Evolutionary conservation across 2,888 invertebrate genomes (phyloP), one percentile per base, ranked within the genome.

Genomic region (Teleiodes luculella): DNA sequence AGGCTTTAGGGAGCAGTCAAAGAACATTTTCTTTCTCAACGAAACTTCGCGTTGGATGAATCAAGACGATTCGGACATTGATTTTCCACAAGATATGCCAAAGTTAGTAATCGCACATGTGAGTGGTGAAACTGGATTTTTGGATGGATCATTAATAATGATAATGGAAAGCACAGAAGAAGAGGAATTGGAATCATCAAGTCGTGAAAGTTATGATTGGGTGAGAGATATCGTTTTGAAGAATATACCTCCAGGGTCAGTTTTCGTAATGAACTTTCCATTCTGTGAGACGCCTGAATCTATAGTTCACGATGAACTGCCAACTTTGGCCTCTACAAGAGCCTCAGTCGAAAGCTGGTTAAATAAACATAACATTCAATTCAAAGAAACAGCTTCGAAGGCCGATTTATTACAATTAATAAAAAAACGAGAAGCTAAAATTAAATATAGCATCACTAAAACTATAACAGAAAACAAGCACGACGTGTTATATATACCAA

Each of bases 381-480:
- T 52, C n/a, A 39, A 41, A 28, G 52, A 47, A 28, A 55, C 47
- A 0, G 55, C 51, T n/a, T n/a, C 33, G 14, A 55, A 55, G 48
- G 3, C 8, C 6, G 28, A 39, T 10, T 30, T 55, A 31, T 28
- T 39, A n/a, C 14, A 55, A 28, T 3, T 39, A 16, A 41, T 52
- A 7, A 24, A 28, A 10, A 31, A 30, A 6, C n/a, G 36, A 7
- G 13, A 30, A 2, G 28, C 8, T 20, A 31, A 28, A n/a, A 16
- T 49, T 4, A 18, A 50, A 24, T 39, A 37, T 7, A 37, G 45
- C 45, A 18, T 53, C 2, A 39, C 16, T 6, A 50, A 39, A 37
- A 7, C 50, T n/a, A n/a, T 53, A 10, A 24, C 11, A 43, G 50
- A 56, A 28, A 45, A 48, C 2, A 16, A 35, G 10, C 53, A 56